Conservation (phyloP, 2,888 invertebrate species). For the Phalera bucephala region DNA sequence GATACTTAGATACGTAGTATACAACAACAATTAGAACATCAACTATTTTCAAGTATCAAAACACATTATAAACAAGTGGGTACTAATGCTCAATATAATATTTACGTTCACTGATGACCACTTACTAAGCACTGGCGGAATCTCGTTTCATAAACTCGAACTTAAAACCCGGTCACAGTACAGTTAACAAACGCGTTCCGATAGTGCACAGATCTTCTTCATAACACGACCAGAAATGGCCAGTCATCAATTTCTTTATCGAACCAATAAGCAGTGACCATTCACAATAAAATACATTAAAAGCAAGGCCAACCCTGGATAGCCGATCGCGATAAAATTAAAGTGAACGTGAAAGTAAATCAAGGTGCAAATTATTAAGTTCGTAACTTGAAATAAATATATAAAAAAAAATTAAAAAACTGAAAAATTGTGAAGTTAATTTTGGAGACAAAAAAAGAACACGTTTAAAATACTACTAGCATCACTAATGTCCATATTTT, state of each 20-base stretch:
- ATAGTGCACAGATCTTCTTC: constrained; percentile 25
- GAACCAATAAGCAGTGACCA: constrained; percentile 22
- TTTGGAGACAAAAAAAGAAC: neutral
- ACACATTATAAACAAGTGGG: neutral
- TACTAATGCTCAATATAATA: constrained; percentile 1
- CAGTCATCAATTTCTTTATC: constrained; percentile 32
- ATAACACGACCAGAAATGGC: constrained; percentile 28
- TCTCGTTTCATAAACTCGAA: constrained; percentile 28
- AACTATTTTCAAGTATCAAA: neutral
- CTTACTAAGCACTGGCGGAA: constrained; percentile 9
- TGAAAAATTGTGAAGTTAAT: neutral
- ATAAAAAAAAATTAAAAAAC: neutral
- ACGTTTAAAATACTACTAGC: no score
- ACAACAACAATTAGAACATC: no score
- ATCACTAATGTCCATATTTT: no score
- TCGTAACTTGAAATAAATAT: neutral
- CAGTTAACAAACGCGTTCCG: constrained; percentile 34
- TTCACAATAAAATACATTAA: constrained; percentile 17
- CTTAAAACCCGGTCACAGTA: constrained; percentile 34
- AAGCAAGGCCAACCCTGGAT: constrained; percentile 14
- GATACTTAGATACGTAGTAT: no score
- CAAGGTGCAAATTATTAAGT: neutral
- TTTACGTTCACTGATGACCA: constrained; percentile 6
- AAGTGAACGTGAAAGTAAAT: constrained; percentile 14
- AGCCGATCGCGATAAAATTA: constrained; percentile 10